Evolutionary conservation across 2,113 vertebrate species (phyloP), one percentile per base, ranked within the genome.

Genomic region (Catagonus wagneri): DNA sequence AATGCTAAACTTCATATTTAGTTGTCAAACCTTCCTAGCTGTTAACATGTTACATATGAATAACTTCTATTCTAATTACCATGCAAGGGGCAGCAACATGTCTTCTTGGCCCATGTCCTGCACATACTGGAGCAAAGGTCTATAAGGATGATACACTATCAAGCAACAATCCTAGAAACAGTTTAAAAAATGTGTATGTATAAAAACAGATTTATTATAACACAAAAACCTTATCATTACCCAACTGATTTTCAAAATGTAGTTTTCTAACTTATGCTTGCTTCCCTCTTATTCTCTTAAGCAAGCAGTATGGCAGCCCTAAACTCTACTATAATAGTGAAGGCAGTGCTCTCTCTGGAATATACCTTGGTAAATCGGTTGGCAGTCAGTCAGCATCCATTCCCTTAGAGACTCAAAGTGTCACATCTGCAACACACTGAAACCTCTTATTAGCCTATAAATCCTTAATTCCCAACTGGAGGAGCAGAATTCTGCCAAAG

Each of bases 101-200:
- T 99, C 99, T 98, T 99, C 99, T 98, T 99, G 99, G 96, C 99
- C 99, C 99, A 99, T 99, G 97, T 99, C 99, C 98, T 99, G 99
- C 93, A 99, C 99, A 97, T 99, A 99, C 95, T 99, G 99, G 97
- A 99, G 97, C 97, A 99, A 98, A 69, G 99, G 99, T 99, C 99
- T 99, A 95, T 99, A 99, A 66, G 99, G 99, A 98, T 99, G 99
- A 99, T 99, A 99, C 68, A 99, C 99, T 96, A 99, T 99, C 98
- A 99, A 99, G 98, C 99, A 99, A 98, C 99, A 99, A 98, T 99
- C 99, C 99, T 99, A 98, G 95, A 97, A 98, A 98, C 97, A 98
- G 95, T 83, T 97, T 98, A 91, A 98, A 96, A 5, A 1, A 98
- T 91, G 96, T 76, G 83, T 92, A 94, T 96, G 94, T 96, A 91